These are phyloP conservation scores for Hepsetus odoe DNA, from an alignment of 2,113 vertebrate species.

Conservation along the genomic window DNA sequence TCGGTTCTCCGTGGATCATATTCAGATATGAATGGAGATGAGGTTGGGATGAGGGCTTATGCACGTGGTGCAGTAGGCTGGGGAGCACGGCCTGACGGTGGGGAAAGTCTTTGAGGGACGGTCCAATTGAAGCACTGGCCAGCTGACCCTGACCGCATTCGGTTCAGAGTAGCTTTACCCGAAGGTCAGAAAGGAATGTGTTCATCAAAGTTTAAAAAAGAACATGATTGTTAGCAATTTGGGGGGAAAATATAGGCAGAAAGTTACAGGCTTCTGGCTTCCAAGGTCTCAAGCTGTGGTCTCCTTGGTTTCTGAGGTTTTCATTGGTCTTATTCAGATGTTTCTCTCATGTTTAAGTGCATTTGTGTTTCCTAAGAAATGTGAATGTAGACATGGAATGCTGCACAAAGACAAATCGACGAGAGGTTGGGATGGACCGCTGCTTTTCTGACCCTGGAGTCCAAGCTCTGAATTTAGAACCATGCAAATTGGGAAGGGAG, in stretches of 20 bases:
- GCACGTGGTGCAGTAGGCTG: constrained; percentile 6
- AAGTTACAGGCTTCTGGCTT: background rate
- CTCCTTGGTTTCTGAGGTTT: background rate
- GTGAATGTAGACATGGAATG: background rate
- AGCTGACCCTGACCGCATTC: background rate
- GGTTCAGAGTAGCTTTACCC: background rate
- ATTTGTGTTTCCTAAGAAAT: background rate
- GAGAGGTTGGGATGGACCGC: background rate
- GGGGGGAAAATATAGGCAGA: background rate
- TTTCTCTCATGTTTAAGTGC: constrained; percentile 3
- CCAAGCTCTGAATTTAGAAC: background rate
- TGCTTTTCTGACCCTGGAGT: background rate
- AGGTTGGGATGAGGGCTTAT: background rate
- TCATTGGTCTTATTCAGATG: background rate
- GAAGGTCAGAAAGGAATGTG: background rate
- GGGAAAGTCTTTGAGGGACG: background rate
- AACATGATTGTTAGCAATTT: background rate
- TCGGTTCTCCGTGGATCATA: constrained; percentile 58
- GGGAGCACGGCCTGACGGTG: background rate
- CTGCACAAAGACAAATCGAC: background rate
- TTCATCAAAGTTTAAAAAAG: background rate
- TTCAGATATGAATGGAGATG: constrained; percentile 57
- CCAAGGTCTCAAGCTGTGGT: background rate
- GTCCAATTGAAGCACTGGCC: background rate
- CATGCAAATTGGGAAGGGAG: background rate